A percentile compares a stretch with the other conserved stretches of the same genome.
Evolutionary conservation across 2,888 invertebrate species (phyloP).

Genomic region (Alitta virens): DNA sequence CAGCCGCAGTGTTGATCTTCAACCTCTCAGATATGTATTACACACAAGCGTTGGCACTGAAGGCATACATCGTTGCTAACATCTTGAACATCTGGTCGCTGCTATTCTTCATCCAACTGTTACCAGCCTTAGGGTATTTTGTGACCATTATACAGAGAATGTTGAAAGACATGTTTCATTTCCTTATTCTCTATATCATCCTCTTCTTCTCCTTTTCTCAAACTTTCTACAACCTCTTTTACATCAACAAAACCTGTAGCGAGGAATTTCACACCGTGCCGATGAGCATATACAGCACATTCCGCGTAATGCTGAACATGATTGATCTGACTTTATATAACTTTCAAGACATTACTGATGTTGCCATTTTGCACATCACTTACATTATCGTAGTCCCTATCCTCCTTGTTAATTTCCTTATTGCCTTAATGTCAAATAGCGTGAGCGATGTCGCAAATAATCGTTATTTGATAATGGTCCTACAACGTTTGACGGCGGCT

Average conservation of each 20-base stretch:
- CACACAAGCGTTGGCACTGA: background rate
- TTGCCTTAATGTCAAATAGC: conserved; percentile 21
- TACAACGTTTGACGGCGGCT: conserved; percentile 15
- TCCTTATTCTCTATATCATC: conserved; percentile 16
- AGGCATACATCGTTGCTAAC: conserved; percentile 18
- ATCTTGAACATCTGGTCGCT: conserved; percentile 19
- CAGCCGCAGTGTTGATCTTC: conserved; percentile 10
- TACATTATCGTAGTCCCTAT: conserved; percentile 20
- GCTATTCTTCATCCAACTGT: conserved; percentile 19
- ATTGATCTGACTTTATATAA: conserved; percentile 14
- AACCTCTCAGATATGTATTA: background rate
- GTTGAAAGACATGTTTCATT: conserved; percentile 22
- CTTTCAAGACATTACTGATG: background rate
- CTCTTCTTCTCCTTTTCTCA: conserved; percentile 18
- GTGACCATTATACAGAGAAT: conserved; percentile 19
- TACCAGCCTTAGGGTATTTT: conserved; percentile 18
- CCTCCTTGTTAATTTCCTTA: conserved; percentile 22
- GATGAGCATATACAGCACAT: conserved; percentile 17
- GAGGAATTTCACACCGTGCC: background rate
- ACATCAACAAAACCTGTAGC: conserved; percentile 8
- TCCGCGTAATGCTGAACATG: conserved; percentile 21
- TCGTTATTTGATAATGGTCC: conserved; percentile 15
- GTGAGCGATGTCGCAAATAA: conserved; percentile 17
- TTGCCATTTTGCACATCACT: conserved; percentile 18
- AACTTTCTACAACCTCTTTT: conserved; percentile 17